Base-by-base conservation (phyloP, 2,797 vertebrate species). In the Chaetodon trifasciatus region DNA sequence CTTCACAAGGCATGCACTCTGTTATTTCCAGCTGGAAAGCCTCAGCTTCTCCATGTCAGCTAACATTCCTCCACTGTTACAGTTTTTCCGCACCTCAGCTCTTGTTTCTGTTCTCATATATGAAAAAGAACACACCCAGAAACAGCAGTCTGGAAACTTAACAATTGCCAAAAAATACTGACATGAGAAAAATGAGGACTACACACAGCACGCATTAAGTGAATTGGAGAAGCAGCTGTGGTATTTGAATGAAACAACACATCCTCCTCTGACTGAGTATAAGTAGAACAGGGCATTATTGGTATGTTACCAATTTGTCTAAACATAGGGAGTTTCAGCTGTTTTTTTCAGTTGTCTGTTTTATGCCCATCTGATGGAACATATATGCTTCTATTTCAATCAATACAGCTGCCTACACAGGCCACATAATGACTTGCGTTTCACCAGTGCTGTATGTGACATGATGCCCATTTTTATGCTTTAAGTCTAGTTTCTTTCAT, bases 21-120 rank as follows among this genome's bases (percentile, higher is more conserved):
- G 60, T 71, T 75, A 79, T 81, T 88, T 91, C 83, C 86, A 92
- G 89, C 86, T 89, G 82, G 76, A 86, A 82, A 82, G 56, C 74
- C 72, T 89, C 68, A 83, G 72, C 92, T 79, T 83, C 74, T 90
- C 76, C 44, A 76, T 86, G 83, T 87, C 82, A 87, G 84, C 83
- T 80, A 85, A 87, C 92, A 93, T 93, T 95, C 88, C 84, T 89
- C 62, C 68, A 84, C 72, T 88, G 75, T 93, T 91, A 85, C 57
- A 77, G 42, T 72, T 92, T 91, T 93, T 86, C 88, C 71, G 15
- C 76, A 87, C 76, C 83, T 84, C 76, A 70, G 77, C 79, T 83
- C 67, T 91, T 76, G 52, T 85, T 87, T 82, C 72, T 77, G 39
- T 75, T 86, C 75, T 88, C 57, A 52, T 83, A 77, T 74, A 86